Conservation (phyloP, 2,888 invertebrate species). For the Tenodera sinensis region DNA sequence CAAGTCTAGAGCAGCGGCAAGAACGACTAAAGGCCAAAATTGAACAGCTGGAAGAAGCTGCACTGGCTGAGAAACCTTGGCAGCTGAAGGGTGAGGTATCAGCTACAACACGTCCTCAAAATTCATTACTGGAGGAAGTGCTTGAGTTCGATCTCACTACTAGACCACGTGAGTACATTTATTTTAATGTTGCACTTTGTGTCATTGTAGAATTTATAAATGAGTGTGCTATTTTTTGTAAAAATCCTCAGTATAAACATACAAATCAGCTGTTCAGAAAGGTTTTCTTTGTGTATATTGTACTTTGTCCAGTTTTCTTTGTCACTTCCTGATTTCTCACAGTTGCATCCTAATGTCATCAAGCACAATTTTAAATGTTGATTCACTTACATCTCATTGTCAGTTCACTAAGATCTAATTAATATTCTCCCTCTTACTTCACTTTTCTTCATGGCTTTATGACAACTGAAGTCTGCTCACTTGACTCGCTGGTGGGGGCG, state of each 20-base stretch:
- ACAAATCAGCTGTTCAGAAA: not conserved
- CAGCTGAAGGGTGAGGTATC: conserved; percentile 87
- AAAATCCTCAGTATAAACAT: not conserved
- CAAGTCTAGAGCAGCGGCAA: conserved; percentile 72
- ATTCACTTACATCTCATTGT: no score
- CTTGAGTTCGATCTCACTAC: conserved; percentile 84
- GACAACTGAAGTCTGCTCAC: no score
- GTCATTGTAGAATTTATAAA: not conserved
- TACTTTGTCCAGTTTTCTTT: no score
- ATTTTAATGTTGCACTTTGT: not conserved
- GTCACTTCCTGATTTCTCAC: no score
- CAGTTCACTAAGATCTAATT: no score
- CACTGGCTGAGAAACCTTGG: conserved; percentile 86
- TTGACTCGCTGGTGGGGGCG: no score
- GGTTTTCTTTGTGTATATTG: no score
- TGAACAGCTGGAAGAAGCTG: conserved; percentile 65
- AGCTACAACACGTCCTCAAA: conserved; percentile 76
- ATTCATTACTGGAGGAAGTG: conserved; percentile 88
- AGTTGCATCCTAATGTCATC: no score
- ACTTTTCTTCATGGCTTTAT: no score
- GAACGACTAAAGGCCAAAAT: conserved; percentile 67
- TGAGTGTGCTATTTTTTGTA: not conserved
- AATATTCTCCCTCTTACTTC: no score
- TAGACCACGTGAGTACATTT: conserved; percentile 54
- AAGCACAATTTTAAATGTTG: no score